A percentile compares a stretch with the other conserved stretches of the same genome.
These are phyloP conservation scores for Andricus curvator DNA, from an alignment of 2,888 invertebrate genomes.

Conservation along the genomic window DNA sequence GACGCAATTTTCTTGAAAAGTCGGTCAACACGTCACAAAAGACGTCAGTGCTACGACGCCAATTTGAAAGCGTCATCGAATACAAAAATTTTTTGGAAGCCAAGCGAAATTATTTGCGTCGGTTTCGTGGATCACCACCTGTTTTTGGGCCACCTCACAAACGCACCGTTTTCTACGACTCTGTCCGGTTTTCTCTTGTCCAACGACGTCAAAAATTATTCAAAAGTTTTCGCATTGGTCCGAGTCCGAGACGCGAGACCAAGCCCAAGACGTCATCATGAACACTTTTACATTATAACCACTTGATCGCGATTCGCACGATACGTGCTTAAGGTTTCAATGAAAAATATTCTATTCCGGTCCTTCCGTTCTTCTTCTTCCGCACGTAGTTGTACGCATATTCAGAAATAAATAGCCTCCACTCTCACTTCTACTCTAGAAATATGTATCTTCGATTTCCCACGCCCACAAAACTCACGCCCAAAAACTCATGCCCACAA, in stretches of 20 bases:
- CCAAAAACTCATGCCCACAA: too few relatives aligned
- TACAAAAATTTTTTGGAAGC: background rate
- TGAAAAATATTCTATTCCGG: constrained; percentile 35
- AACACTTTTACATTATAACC: background rate
- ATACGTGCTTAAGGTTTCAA: constrained; percentile 37
- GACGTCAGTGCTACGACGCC: background rate
- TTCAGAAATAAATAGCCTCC: constrained; percentile 16
- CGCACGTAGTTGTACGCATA: background rate
- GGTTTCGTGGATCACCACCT: background rate
- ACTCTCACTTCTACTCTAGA: background rate
- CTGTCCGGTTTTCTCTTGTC: background rate
- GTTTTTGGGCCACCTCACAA: background rate
- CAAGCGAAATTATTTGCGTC: constrained; percentile 1
- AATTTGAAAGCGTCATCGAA: background rate
- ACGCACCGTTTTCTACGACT: background rate
- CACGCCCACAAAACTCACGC: background rate
- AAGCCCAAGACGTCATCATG: constrained; percentile 22
- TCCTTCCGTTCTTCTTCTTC: constrained; percentile 30
- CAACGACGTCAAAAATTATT: constrained; percentile 5
- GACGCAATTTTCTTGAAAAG: background rate
- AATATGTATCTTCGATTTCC: background rate
- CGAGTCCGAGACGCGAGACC: constrained; percentile 12
- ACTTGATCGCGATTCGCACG: constrained; percentile 1
- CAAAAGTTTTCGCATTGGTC: constrained; percentile 9
- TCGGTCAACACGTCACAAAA: background rate